Percentiles rank a stretch among this genome's conserved stretches.
These are phyloP conservation scores for Sapayoa aenigma DNA, from an alignment of 2,113 vertebrate species.

Conservation along the genomic window DNA sequence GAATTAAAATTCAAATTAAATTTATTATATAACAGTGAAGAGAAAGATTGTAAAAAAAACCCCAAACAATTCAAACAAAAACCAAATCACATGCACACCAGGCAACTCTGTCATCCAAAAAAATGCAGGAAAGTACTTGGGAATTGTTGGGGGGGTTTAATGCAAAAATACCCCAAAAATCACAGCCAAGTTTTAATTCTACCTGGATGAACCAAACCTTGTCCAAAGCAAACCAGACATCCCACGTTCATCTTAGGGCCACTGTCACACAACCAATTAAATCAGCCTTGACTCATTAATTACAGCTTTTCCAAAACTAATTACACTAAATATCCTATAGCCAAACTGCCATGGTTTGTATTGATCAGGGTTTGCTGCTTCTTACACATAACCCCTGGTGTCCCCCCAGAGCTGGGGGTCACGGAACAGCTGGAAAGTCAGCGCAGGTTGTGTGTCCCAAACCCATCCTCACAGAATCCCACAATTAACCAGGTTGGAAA, in stretches of 20 bases:
- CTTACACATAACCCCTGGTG: background rate
- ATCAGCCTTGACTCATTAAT: background rate
- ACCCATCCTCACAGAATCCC: no score
- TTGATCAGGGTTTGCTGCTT: background rate
- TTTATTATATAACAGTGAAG: background rate
- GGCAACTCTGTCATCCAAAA: background rate
- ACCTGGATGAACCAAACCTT: background rate
- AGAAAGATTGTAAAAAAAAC: background rate
- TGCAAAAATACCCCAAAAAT: background rate
- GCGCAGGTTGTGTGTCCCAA: no score
- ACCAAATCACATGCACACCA: background rate
- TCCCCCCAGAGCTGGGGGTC: background rate
- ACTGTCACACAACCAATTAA: background rate
- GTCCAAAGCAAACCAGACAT: background rate
- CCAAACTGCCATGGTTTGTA: background rate
- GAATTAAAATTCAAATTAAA: background rate
- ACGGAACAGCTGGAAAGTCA: background rate
- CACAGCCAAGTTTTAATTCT: background rate
- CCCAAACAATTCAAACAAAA: background rate
- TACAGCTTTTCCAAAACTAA: background rate
- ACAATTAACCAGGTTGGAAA: no score
- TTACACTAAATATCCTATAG: background rate
- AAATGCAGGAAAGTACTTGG: background rate
- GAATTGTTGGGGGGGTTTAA: background rate
- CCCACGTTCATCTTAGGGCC: background rate